Evolutionary conservation across 1,140 invertebrate genomes (phyloP).

Genomic region (Gonatopus flavifemur): DNA sequence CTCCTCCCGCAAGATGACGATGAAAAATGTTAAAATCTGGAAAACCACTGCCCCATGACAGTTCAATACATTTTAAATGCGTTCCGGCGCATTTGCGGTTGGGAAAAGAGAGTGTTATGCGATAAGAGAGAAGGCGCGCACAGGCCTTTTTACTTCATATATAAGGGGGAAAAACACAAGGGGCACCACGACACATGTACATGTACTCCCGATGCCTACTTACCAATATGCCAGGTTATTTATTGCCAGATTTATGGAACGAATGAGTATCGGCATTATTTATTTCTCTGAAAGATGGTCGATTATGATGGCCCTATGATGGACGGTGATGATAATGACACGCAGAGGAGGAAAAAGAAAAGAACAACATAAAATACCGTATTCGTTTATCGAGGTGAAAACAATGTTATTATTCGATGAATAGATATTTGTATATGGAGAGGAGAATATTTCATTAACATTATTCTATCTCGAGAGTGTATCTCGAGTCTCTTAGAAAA

Average conservation of each 20-base stretch:
- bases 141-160: slow-evolving; percentile 11
- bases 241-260: slow-evolving; percentile 60
- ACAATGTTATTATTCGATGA: no score
- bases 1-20: slow-evolving; percentile 31
- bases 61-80: slow-evolving; percentile 61
- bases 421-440: no score
- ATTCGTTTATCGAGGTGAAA: no score
- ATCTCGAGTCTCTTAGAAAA: no score
- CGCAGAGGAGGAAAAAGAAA: no score
- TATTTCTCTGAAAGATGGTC: no score
- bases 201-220: slow-evolving; percentile 22
- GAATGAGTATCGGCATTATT: slow-evolving; percentile 54
- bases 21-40: slow-evolving; percentile 58
- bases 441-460: no score
- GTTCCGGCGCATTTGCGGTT: slow-evolving; percentile 56
- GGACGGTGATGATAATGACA: no score
- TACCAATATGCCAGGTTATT: slow-evolving; percentile 55
- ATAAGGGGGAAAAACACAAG: slow-evolving; percentile 15
- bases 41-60: slow-evolving; percentile 52
- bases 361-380: no score
- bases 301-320: no score
- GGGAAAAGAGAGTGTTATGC: no score
- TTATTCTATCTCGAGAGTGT: no score
- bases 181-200: slow-evolving; percentile 10
- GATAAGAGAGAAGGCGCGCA: slow-evolving; percentile 37